Evolutionary conservation across 2,113 vertebrate genomes (phyloP).

Genomic region (Microtus ochrogaster): DNA sequence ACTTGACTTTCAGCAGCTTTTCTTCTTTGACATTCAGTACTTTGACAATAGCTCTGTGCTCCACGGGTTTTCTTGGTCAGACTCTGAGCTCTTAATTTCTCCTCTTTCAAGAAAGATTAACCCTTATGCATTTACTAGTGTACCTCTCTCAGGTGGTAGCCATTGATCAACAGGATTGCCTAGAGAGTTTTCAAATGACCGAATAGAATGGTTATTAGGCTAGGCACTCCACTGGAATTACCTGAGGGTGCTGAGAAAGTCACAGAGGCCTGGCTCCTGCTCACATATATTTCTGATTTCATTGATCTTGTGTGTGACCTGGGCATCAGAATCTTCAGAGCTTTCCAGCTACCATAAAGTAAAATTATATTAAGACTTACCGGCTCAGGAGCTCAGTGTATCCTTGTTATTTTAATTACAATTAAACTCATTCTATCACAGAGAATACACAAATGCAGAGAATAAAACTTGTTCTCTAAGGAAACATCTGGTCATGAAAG

Average conservation of each 20-base stretch:
- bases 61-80: slow-evolving; percentile 28
- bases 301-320: neutral
- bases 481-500: neutral
- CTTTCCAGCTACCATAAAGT: neutral
- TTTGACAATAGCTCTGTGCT: slow-evolving; percentile 42
- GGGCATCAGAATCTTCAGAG: neutral
- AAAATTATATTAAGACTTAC: neutral
- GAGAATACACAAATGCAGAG: neutral
- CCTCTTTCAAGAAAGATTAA: slow-evolving; percentile 61
- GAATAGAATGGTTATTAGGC: neutral
- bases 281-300: neutral
- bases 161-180: neutral
- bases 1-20: slow-evolving; percentile 32
- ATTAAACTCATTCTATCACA: neutral
- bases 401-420: neutral
- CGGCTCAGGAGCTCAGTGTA: neutral
- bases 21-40: neutral
- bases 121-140: neutral
- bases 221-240: neutral
- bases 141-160: neutral
- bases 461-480: neutral
- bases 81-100: slow-evolving; percentile 58
- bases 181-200: slow-evolving; percentile 3
- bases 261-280: neutral
- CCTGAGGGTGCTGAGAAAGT: neutral